Conservation (phyloP, 1,140 invertebrate species). For the Eumeta japonica region DNA sequence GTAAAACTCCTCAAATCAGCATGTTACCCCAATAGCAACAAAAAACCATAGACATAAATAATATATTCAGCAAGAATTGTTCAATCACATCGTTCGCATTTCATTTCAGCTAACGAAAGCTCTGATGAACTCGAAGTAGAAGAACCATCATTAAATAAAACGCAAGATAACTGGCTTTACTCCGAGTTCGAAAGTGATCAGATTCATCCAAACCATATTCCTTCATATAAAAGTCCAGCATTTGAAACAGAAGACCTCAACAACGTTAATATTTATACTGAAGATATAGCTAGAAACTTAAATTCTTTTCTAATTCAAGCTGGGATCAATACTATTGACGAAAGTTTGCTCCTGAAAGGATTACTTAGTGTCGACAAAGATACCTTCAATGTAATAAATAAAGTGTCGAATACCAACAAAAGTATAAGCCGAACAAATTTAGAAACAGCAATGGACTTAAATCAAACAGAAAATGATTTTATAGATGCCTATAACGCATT, state of each 20-base stretch:
- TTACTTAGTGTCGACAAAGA: conserved; percentile 53
- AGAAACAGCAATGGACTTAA: conserved; percentile 21
- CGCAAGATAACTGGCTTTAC: no score
- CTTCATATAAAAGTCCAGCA: no score
- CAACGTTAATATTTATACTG: conserved; percentile 16
- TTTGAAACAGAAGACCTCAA: no score
- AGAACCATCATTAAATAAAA: no score
- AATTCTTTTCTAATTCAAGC: conserved; percentile 29
- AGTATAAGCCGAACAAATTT: conserved; percentile 13
- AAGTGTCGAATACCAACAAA: no score
- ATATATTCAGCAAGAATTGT: no score
- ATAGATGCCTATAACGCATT: conserved; percentile 48
- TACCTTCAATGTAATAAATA: no score
- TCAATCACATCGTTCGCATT: conserved; percentile 46
- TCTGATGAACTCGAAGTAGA: conserved; percentile 43
- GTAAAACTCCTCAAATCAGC: conserved; percentile 33
- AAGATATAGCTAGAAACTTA: conserved; percentile 30
- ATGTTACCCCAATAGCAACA: no score
- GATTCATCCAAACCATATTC: no score
- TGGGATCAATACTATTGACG: conserved; percentile 29
- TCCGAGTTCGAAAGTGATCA: conserved; percentile 8
- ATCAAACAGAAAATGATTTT: conserved; percentile 49
- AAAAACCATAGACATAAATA: no score
- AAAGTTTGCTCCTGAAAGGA: conserved; percentile 31
- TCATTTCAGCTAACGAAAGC: conserved; percentile 53